Conservation (phyloP, 2,113 vertebrate species). For the Zosterops hypoxanthus region DNA sequence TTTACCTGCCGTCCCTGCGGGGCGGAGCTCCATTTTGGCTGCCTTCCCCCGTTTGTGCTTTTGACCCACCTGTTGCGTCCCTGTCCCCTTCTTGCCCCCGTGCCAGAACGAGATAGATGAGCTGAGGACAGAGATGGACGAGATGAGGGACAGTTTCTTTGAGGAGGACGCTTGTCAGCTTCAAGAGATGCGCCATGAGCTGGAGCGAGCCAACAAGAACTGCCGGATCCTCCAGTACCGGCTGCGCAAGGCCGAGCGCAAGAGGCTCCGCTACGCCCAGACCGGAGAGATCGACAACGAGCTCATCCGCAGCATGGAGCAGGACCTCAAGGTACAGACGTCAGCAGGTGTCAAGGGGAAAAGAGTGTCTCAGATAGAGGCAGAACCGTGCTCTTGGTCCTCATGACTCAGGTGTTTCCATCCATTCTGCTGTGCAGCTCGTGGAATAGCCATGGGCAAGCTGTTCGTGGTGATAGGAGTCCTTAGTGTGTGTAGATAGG, state of each 20-base stretch:
- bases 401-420: neutral
- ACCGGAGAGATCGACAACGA: conserved; percentile 93
- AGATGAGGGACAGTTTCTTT: conserved; percentile 98
- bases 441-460: neutral
- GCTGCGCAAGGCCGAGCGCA: conserved; percentile 95
- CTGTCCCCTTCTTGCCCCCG: neutral
- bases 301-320: conserved; percentile 93
- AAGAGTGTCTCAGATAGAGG: accelerated
- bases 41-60: neutral
- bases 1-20: neutral
- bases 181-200: conserved; percentile 96
- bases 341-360: neutral
- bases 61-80: conserved; percentile 15
- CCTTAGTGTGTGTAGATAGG: neutral
- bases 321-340: conserved; percentile 90
- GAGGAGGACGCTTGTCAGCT: conserved; percentile 97
- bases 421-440: accelerated
- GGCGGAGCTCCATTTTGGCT: neutral
- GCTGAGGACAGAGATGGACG: conserved; percentile 97
- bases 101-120: conserved; percentile 92
- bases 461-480: neutral
- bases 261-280: conserved; percentile 88
- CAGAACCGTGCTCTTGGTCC: accelerated
- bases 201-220: conserved; percentile 98
- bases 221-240: conserved; percentile 98